Evolutionary conservation across 2,113 vertebrate genomes (phyloP), one percentile per base, ranked within the genome.

Genomic region (Cichladusa arquata): DNA sequence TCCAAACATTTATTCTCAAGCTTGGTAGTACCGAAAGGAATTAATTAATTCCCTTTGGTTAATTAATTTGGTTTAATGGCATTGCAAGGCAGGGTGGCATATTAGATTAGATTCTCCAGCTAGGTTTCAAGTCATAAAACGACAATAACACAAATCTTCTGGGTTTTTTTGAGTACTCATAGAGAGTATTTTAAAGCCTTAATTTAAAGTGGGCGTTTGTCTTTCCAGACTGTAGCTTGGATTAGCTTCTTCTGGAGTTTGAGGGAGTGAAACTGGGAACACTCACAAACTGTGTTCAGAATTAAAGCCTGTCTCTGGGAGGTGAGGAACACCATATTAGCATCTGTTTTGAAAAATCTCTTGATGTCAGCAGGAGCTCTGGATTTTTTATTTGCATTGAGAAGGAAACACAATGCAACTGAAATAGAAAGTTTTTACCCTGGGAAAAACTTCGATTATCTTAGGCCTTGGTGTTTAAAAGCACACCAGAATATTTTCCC

Each of bases 41-140:
- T 82, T 79, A 84, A 92, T 95, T 91, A 89, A 82, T 89, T 95
- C 42, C n/a, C 51, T 40, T 86, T 88, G 34, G 15, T 76, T 87
- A 90, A 92, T 92, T 95, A 91, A 84, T 95, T 95, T 82, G 19
- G 18, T 77, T 94, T 87, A 60, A 80, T 64, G 38, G 58, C 26
- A 70, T 34, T 79, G 19, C 54, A 87, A 91, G 51, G 50, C 61
- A 79, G 81, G 58, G 26, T 92, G n/a, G 48, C 7, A 33, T 57
- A 65, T 57, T 86, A 79, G 45, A 85, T 92, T 57, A 69, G 64
- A 79, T 88, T 91, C 24, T 40, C 19, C 2, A 9, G 42, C 29
- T 93, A 66, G 19, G 22, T 80, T 61, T 85, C 83, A 77, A 90
- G 38, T 51, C 50, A 62, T 72, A 58, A 62, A 88, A 94, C 26